phyloP scores from a whole-genome alignment of 2,888 invertebrate genomes.

The Conops quadrifasciatus region DNA sequence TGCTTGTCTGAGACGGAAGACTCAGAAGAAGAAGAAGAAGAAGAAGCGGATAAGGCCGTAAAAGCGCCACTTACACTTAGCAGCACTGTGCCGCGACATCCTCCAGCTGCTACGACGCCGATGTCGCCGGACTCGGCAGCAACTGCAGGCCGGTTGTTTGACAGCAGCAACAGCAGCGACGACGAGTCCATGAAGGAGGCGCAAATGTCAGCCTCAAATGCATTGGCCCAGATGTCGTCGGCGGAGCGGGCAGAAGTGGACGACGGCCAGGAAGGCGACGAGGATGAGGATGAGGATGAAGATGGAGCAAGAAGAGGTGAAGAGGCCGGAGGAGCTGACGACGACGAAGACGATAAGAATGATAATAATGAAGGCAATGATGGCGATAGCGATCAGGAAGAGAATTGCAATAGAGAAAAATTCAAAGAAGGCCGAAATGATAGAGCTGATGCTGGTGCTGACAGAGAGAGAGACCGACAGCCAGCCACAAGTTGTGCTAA shows the following conservation, averaged over 20 bases:
- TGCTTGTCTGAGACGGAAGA: slow-evolving; percentile 15
- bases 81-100: slow-evolving; percentile 49
- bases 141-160: slow-evolving; percentile 59
- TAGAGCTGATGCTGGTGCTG: slow-evolving; percentile 38
- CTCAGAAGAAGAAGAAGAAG: slow-evolving; percentile 34
- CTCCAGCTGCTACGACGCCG: slow-evolving; percentile 56
- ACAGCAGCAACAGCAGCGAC: slow-evolving; percentile 61
- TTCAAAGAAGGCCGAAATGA: slow-evolving; percentile 33
- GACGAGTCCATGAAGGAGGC: slow-evolving; percentile 58
- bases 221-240: slow-evolving; percentile 53
- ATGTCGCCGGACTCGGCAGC: slow-evolving; percentile 60
- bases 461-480: slow-evolving; percentile 42
- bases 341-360: slow-evolving; percentile 25
- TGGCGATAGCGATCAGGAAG: slow-evolving; percentile 32
- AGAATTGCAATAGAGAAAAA: slow-evolving; percentile 5
- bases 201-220: slow-evolving; percentile 57
- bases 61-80: slow-evolving; percentile 55
- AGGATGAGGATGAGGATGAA: slow-evolving; percentile 37
- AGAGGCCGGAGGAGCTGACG: slow-evolving; percentile 32
- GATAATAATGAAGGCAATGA: slow-evolving; percentile 1
- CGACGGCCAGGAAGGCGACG: slow-evolving; percentile 27
- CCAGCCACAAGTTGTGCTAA: background rate
- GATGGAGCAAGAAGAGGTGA: background rate
- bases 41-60: slow-evolving; percentile 28
- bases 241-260: slow-evolving; percentile 40